Conservation (phyloP, 2,797 vertebrate species). For the Pangasius sanitwongsei region DNA sequence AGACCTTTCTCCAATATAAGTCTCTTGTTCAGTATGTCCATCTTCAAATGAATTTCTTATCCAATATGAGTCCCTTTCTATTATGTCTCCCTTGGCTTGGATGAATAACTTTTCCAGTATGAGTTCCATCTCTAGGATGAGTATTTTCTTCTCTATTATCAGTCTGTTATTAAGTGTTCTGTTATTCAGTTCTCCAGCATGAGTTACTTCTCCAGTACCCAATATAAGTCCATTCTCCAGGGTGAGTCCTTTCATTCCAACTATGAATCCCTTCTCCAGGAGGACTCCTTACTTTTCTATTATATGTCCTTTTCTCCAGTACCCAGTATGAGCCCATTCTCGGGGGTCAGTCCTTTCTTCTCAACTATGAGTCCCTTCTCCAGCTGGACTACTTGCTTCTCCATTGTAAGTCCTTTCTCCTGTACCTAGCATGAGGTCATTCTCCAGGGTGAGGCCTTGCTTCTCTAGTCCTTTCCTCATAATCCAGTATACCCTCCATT, state of each 20-base stretch:
- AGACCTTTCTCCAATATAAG: not conserved
- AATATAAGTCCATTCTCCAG: not conserved
- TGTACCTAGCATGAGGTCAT: not conserved
- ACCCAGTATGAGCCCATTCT: not conserved
- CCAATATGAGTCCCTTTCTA: not conserved
- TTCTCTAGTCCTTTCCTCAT: not conserved
- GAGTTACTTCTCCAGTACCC: not conserved
- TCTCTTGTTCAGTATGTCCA: not conserved
- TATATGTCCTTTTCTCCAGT: not conserved
- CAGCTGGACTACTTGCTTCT: not conserved
- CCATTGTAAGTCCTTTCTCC: not conserved
- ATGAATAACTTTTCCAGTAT: not conserved
- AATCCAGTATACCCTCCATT: not conserved
- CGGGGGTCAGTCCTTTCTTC: not conserved
- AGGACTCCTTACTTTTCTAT: not conserved
- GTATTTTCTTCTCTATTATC: not conserved
- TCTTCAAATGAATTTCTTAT: too few relatives aligned
- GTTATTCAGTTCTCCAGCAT: not conserved
- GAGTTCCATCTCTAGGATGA: not conserved
- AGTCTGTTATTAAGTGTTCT: not conserved
- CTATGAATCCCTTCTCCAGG: not conserved
- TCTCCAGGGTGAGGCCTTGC: not conserved
- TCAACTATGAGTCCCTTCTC: not conserved
- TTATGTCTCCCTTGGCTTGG: not conserved
- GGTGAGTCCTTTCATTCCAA: not conserved